phyloP scores from a whole-genome alignment of 2,113 vertebrate genomes.

The Phrynosoma blainvillii region DNA sequence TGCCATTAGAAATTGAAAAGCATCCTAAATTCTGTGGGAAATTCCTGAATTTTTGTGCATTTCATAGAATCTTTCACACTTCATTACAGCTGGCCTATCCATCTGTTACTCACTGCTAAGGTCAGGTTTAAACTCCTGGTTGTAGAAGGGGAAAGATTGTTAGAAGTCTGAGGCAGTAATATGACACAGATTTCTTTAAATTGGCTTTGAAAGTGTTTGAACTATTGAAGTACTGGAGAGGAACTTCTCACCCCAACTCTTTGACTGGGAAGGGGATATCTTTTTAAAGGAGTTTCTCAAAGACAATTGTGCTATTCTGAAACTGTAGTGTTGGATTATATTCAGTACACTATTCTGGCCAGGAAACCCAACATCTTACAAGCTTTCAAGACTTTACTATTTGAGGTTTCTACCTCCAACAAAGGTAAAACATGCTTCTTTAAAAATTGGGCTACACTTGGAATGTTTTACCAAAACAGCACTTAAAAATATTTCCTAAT shows the following conservation, averaged over 20 bases:
- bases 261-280: too few relatives aligned
- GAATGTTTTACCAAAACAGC: too few relatives aligned
- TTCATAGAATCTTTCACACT: neutral
- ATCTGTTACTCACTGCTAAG: neutral
- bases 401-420: too few relatives aligned
- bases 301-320: too few relatives aligned
- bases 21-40: neutral
- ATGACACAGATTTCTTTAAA: neutral
- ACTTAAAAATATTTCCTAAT: too few relatives aligned
- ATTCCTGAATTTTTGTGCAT: neutral
- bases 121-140: neutral
- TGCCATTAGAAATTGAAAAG: neutral
- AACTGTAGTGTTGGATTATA: too few relatives aligned
- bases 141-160: neutral
- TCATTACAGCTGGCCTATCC: neutral
- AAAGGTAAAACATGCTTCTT: too few relatives aligned
- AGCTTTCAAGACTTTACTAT: too few relatives aligned
- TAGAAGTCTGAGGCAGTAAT: neutral
- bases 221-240: conserved; percentile 1
- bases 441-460: too few relatives aligned
- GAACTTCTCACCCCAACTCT: neutral
- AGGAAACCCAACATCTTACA: too few relatives aligned
- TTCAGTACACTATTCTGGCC: too few relatives aligned
- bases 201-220: conserved; percentile 8
- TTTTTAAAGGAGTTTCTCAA: too few relatives aligned